Base-by-base conservation (phyloP, 2,797 vertebrate species). In the Hafferia zeledoni region DNA sequence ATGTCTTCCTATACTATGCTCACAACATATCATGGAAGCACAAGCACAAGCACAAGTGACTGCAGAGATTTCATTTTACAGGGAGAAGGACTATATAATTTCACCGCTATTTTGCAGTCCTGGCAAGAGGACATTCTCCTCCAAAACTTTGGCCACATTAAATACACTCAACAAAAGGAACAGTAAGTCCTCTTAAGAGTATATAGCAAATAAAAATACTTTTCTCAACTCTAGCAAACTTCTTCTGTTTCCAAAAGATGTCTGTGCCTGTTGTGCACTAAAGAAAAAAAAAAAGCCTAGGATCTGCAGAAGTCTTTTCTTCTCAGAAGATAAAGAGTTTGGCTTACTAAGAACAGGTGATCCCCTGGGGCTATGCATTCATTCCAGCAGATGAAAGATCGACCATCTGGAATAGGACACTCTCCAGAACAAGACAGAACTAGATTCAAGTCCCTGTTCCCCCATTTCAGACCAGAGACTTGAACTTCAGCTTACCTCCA, bases 401-500 rank as follows among this genome's bases (percentile, higher is more conserved):
- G 0, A 71, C 50, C 3, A 4, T 86, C 43, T 86, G 87, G 72
- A 88, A 69, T 9, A 84, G 81, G 83, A 69, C 63, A 53, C 72
- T 65, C 35, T 67, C 28, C 77, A 75, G 88, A 75, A 89, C 75
- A 70, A 63, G 88, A 95, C n/a, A 89, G 74, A 92, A 95, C 86
- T 81, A 87, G 83, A 89, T 63, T 63, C 33, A 46, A 84, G 63
- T 82, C 47, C 57, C 31, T 78, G 50, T 63, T 93, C 37, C 39
- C 35, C n/a, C 53, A 18, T 63, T 72, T 90, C 77, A 88, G 90
- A 87, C 72, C 44, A 67, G 52, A 82, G 59, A 67, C 59, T 82
- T 93, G 90, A 94, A 95, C 92, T 96, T 89, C 92, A 82, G 8
- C 17, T 81, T 89, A 94, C 85, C 91, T 83, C 79, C 52, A 78